Conservation (phyloP, 2,797 vertebrate genomes). For the Gorsachius magnificus region DNA sequence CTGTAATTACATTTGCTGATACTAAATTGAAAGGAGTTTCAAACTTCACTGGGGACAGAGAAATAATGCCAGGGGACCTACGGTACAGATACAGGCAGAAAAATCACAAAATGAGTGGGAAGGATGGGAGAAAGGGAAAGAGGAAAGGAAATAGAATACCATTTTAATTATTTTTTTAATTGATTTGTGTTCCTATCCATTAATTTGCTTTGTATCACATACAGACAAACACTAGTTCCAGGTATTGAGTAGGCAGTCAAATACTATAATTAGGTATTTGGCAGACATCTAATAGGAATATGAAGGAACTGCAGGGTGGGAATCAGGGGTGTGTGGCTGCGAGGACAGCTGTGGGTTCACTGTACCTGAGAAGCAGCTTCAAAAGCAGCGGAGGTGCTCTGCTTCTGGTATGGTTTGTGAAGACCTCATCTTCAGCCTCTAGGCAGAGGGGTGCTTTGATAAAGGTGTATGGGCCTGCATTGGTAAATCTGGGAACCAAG, state of each 20-base stretch:
- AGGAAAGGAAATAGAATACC: not conserved
- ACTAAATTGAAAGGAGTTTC: conserved; percentile 49
- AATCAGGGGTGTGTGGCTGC: not conserved
- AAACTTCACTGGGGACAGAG: conserved; percentile 23
- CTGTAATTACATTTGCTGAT: conserved; percentile 56
- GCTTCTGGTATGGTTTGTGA: not conserved
- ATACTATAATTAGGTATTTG: not conserved
- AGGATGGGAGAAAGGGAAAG: not conserved
- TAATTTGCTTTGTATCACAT: not conserved
- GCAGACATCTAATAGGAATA: not conserved
- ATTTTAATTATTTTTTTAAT: conserved; percentile 35
- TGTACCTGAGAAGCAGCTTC: not conserved
- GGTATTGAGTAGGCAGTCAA: not conserved
- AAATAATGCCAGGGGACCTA: not conserved
- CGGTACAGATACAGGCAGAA: not conserved
- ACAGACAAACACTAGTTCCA: not conserved
- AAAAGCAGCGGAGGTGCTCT: not conserved
- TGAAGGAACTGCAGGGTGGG: not conserved
- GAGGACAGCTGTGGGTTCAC: not conserved
- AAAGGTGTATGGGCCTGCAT: not conserved
- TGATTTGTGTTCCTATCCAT: conserved; percentile 24
- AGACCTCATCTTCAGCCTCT: not conserved
- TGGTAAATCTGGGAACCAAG: not conserved
- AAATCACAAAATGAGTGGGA: not conserved
- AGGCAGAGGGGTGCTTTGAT: not conserved